Conservation (phyloP, 64 coral and sea anemone species). For the Pocillopora verrucosa region DNA sequence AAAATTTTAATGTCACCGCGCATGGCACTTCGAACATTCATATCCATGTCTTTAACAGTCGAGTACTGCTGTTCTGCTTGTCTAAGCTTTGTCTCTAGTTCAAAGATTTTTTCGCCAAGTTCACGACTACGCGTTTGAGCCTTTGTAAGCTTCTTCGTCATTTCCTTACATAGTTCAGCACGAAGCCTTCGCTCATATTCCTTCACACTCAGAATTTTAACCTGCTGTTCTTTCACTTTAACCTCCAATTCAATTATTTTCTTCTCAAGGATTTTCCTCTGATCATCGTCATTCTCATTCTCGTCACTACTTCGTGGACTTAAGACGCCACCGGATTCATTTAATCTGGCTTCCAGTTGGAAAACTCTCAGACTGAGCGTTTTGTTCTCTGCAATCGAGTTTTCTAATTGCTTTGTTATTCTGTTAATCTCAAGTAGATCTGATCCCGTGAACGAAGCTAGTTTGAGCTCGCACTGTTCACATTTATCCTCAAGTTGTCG, state of each 20-base stretch:
- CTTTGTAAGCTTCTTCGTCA: constrained; percentile 39
- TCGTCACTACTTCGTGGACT: background rate
- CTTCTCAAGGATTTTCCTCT: constrained; percentile 51
- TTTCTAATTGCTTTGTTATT: constrained; percentile 37
- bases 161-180: constrained; percentile 47
- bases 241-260: constrained; percentile 46
- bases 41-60: constrained; percentile 26
- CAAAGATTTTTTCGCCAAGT: constrained; percentile 37
- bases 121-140: constrained; percentile 9
- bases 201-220: constrained; percentile 45
- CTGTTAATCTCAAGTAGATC: constrained; percentile 45
- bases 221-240: constrained; percentile 30
- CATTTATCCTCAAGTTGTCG: constrained; percentile 40
- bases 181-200: constrained; percentile 40
- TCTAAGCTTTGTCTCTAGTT: constrained; percentile 40
- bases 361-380: constrained; percentile 6
- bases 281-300: constrained; percentile 36
- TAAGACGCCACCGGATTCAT: background rate
- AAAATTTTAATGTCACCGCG: constrained; percentile 15
- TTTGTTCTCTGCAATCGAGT: constrained; percentile 47
- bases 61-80: constrained; percentile 33
- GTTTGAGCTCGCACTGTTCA: constrained; percentile 30
- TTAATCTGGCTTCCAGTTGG: constrained; percentile 20
- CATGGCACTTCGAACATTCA: constrained; percentile 16
- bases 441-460: constrained; percentile 18